Evolutionary conservation across 2,888 invertebrate genomes (phyloP).

Genomic region (Conomelus anceps): DNA sequence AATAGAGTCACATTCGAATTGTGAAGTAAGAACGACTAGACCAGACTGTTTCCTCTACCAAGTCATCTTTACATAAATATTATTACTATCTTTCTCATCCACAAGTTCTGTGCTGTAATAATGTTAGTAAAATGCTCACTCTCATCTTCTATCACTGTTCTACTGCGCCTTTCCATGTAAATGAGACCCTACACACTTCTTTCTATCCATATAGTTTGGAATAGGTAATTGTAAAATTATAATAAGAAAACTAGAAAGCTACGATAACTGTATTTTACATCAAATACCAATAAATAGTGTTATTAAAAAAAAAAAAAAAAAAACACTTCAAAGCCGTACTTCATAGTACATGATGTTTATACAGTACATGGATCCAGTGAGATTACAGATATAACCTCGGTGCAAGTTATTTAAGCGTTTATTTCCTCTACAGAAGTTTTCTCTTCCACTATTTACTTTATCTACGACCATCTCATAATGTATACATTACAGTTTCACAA

Average conservation of each 20-base stretch:
- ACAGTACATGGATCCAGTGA: too few species aligned
- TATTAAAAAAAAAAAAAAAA: not conserved
- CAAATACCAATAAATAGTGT: not conserved
- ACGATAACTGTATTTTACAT: not conserved
- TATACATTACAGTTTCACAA: too few species aligned
- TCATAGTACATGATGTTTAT: not conserved
- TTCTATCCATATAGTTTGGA: not conserved
- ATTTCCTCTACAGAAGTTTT: too few species aligned
- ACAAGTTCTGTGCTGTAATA: not conserved
- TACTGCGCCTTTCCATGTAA: not conserved
- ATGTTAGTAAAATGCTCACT: not conserved
- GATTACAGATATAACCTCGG: too few species aligned
- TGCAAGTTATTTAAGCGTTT: too few species aligned
- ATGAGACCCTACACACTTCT: not conserved
- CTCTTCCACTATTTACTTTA: too few species aligned
- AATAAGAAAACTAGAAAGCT: not conserved
- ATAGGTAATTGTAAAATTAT: not conserved
- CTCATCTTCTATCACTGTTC: not conserved
- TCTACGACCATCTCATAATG: too few species aligned
- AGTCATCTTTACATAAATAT: not conserved
- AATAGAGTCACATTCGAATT: not conserved
- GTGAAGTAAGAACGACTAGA: not conserved
- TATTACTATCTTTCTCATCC: not conserved
- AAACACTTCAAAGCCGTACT: too few species aligned
- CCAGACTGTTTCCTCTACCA: not conserved